phyloP scores from a whole-genome alignment of 2,113 vertebrate genomes.

The Collichthys lucidus region DNA sequence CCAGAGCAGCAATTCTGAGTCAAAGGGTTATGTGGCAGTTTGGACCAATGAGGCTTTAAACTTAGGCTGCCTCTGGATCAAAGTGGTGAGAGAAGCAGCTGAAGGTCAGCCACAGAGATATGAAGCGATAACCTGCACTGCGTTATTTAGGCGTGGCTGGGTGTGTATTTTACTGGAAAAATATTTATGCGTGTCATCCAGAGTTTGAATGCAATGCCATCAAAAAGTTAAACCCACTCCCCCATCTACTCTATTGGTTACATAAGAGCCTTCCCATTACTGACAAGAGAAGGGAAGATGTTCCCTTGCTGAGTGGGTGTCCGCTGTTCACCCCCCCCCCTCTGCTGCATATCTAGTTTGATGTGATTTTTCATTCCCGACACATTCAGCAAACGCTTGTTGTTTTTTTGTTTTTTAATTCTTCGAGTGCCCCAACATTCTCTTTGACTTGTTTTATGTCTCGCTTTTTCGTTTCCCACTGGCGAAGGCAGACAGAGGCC shows the following conservation, averaged over 20 bases:
- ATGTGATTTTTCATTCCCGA: conserved; percentile 34
- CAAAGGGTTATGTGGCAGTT: conserved; percentile 52
- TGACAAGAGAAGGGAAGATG: background rate
- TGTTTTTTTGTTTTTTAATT: background rate
- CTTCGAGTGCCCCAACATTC: conserved; percentile 12
- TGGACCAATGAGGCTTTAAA: conserved; percentile 70
- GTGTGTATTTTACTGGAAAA: background rate
- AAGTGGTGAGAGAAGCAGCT: conserved; percentile 29
- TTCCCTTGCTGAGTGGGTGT: conserved; percentile 37
- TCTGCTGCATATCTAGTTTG: conserved; percentile 24
- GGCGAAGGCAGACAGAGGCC: conserved; percentile 33
- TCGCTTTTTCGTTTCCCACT: conserved; percentile 7
- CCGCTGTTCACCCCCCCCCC: conserved; percentile 19
- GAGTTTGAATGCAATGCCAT: conserved; percentile 10
- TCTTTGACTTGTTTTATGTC: background rate
- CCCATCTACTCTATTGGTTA: conserved; percentile 34
- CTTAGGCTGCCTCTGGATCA: conserved; percentile 25
- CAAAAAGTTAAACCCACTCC: conserved; percentile 27
- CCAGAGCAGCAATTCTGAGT: conserved; percentile 69
- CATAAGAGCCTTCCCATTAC: conserved; percentile 24
- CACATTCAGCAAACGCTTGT: conserved; percentile 30
- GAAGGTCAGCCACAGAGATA: conserved; percentile 16
- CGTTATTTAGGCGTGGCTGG: background rate
- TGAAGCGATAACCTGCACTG: background rate
- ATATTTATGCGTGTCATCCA: background rate